A percentile compares a stretch with the other conserved stretches of the same genome.
phyloP scores from a whole-genome alignment of 2,113 vertebrate species.

The Phylloscopus whistleri region DNA sequence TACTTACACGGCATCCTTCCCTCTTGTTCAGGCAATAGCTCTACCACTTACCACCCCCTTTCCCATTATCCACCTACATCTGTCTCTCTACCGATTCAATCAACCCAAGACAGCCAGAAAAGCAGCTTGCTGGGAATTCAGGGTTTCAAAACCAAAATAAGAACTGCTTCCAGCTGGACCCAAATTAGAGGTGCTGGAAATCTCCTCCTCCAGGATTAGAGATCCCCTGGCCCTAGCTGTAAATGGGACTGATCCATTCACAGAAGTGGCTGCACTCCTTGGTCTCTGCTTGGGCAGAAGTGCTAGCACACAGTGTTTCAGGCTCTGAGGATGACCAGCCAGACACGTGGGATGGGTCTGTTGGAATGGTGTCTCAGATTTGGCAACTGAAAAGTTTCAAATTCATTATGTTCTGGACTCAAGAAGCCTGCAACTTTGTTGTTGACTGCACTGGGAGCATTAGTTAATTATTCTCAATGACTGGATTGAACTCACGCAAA shows the following conservation, averaged over 20 bases:
- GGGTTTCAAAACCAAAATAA: constrained; percentile 22
- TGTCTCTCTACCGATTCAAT: constrained; percentile 52
- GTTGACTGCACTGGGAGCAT: background rate
- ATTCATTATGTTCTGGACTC: background rate
- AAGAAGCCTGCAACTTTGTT: background rate
- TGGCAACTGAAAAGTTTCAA: background rate
- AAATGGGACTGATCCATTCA: background rate
- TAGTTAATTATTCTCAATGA: background rate
- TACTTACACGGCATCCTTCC: constrained; percentile 24
- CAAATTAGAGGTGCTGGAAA: background rate
- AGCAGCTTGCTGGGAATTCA: background rate
- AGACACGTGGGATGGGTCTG: background rate
- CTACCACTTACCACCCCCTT: constrained; percentile 55
- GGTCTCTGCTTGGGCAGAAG: background rate
- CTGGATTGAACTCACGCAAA: background rate
- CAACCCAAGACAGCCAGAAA: constrained; percentile 43
- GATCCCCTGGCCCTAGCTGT: background rate
- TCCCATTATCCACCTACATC: constrained; percentile 62
- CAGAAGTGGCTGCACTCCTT: background rate
- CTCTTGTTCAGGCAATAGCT: constrained; percentile 40
- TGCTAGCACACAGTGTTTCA: background rate
- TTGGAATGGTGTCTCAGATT: background rate
- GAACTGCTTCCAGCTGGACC: constrained; percentile 3
- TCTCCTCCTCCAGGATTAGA: background rate
- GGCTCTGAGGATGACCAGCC: background rate